These are phyloP conservation scores for Lithobates pipiens DNA, from an alignment of 2,797 vertebrate species.

Conservation along the genomic window DNA sequence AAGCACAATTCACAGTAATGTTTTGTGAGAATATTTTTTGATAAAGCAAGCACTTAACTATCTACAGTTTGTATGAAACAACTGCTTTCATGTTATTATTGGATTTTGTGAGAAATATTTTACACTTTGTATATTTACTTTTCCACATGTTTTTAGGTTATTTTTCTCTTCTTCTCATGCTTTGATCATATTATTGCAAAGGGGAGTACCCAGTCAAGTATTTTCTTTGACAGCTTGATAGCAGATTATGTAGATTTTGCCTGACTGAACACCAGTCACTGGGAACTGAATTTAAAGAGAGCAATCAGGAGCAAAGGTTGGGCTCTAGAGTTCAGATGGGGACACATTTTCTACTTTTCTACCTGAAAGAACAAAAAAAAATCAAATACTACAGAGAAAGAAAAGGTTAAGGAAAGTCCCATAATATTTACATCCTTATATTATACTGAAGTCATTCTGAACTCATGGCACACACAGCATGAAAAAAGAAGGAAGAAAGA, in stretches of 20 bases:
- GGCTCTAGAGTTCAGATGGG: constrained; percentile 63
- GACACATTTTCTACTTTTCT: constrained; percentile 69
- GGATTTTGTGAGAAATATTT: background rate
- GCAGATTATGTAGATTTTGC: constrained; percentile 83
- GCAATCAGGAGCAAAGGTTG: constrained; percentile 72
- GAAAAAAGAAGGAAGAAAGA: background rate
- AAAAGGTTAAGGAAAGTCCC: constrained; percentile 83
- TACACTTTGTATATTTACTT: background rate
- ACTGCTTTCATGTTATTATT: background rate
- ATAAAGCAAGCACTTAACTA: background rate
- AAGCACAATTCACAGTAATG: too few species aligned
- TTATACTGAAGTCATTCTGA: constrained; percentile 81
- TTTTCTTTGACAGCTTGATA: constrained; percentile 81
- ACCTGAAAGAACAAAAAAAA: constrained; percentile 67
- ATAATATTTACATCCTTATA: constrained; percentile 77
- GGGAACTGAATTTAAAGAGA: constrained; percentile 70
- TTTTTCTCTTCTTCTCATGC: constrained; percentile 12
- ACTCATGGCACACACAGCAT: constrained; percentile 59
- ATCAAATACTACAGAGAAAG: constrained; percentile 65
- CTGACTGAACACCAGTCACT: constrained; percentile 71
- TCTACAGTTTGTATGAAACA: background rate
- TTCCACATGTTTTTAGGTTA: background rate
- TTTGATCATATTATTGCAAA: constrained; percentile 76
- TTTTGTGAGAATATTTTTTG: background rate
- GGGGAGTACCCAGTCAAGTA: constrained; percentile 81